Evolutionary conservation across 1,140 invertebrate species (phyloP).

Genomic region (Aphaenogaster ashmeadi): DNA sequence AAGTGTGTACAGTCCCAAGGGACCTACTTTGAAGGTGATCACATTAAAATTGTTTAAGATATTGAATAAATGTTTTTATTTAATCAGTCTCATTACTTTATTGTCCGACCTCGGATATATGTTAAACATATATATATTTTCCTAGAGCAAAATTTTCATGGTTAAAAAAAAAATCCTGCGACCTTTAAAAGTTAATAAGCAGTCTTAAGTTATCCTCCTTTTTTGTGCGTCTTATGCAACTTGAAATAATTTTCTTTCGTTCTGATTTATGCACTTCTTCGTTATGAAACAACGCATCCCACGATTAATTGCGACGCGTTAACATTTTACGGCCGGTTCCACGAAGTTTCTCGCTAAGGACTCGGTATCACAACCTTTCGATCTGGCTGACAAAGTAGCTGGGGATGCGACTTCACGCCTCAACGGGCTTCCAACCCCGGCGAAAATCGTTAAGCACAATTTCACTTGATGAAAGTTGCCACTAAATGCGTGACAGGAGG

Average conservation of each 20-base stretch:
- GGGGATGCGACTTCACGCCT: slow-evolving; percentile 48
- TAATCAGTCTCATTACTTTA: too few species aligned
- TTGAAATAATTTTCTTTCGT: background rate
- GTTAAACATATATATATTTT: too few species aligned
- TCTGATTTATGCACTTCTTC: background rate
- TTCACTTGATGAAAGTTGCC: slow-evolving; percentile 58
- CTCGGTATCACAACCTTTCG: slow-evolving; percentile 39
- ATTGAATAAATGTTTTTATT: too few species aligned
- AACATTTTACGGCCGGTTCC: slow-evolving; percentile 17
- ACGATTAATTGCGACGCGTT: slow-evolving; percentile 31
- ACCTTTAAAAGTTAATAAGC: background rate
- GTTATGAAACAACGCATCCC: background rate
- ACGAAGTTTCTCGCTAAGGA: slow-evolving; percentile 20
- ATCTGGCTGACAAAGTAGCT: slow-evolving; percentile 41
- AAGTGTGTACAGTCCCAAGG: too few species aligned
- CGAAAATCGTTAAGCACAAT: slow-evolving; percentile 56
- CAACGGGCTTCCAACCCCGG: slow-evolving; percentile 33
- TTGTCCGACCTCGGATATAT: too few species aligned
- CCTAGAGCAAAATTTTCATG: too few species aligned
- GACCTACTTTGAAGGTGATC: too few species aligned
- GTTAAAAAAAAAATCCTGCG: too few species aligned
- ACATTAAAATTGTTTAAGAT: too few species aligned
- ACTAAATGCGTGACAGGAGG: slow-evolving; percentile 46
- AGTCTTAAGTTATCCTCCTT: background rate
- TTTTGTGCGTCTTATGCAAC: background rate